Evolutionary conservation across 2,797 vertebrate genomes (phyloP), one percentile per base, ranked within the genome.

Genomic region (Malacoraja senta): DNA sequence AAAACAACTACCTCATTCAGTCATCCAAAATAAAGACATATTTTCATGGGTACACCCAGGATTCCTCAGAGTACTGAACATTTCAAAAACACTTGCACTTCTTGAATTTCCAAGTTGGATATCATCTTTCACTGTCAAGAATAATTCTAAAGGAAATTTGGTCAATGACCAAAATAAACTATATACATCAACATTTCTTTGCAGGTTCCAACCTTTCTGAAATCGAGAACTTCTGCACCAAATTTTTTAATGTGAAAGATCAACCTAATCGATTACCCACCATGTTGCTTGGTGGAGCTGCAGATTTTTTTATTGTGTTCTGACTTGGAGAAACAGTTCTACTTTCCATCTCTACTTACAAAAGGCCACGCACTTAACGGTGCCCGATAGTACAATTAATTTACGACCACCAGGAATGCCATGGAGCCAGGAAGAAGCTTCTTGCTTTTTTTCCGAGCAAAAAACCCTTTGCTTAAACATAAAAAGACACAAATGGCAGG

Each of bases 81-180:
- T 76, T 94, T 92, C 77, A 93, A 90, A 93, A 94, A 94, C 91
- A 95, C 81, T 93, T 76, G 93, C 93, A 93, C 91, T 94, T 35
- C 93, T 86, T 0, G 29, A 0, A 94, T 68, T 94, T 86, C 72
- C 79, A n/a, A 29, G 79, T 93, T 93, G 84, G 32, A 93, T 94
- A 93, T 95, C 94, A 13, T 93, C 93, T 93, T 95, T 94, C 94
- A 94, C 32, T 24, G 94, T 93, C 93, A 94, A 93, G 94, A 94
- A 78, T 0, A 0, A 93, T 17, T 32, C 68, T 63, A 72, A 90
- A 84, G 91, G 88, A 93, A 94, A 94, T 72, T 91, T 29, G 94
- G 38, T 94, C 6, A 83, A 93, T 61, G 88, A 94, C 77, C 93
- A 84, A 0, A 29, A 35, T 10, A 38, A 93, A 93, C 29, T 93